Percentiles rank a stretch among this genome's conserved stretches.
These are phyloP conservation scores for Danaus chrysippus DNA, from an alignment of 2,888 invertebrate genomes.

Conservation along the genomic window DNA sequence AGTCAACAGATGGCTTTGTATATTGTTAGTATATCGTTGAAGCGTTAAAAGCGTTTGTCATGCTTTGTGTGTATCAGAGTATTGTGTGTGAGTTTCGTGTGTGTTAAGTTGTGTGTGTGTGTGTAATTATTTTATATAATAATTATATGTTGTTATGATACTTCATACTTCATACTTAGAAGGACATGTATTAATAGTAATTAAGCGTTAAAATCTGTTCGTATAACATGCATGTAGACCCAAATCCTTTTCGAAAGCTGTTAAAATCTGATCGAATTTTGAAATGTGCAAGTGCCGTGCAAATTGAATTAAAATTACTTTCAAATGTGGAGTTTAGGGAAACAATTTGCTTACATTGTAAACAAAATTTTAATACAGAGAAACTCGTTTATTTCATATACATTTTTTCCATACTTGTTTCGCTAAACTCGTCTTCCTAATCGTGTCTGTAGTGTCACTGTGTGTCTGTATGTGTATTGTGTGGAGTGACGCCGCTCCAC, in stretches of 20 bases:
- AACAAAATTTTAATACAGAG: neutral
- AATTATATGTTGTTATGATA: no score
- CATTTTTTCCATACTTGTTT: neutral
- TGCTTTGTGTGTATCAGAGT: slow-evolving; percentile 27
- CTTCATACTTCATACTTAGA: no score
- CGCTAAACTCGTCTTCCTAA: neutral
- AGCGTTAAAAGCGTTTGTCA: slow-evolving; percentile 35
- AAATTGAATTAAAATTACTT: no score
- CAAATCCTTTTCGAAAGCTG: no score
- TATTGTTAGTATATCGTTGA: slow-evolving; percentile 29
- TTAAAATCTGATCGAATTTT: no score
- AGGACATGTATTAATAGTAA: no score
- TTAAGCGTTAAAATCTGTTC: no score
- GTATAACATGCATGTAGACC: no score
- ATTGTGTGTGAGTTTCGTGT: slow-evolving; percentile 9
- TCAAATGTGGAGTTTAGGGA: no score
- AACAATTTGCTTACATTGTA: neutral
- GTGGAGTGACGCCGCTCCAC: slow-evolving; percentile 58
- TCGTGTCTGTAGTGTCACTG: slow-evolving; percentile 23
- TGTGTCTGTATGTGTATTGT: slow-evolving; percentile 24
- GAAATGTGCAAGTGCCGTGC: no score
- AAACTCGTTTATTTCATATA: slow-evolving; percentile 11
- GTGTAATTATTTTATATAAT: slow-evolving; percentile 7
- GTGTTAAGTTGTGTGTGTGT: slow-evolving; percentile 21
- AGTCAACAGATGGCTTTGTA: neutral